Evolutionary conservation across 2,888 invertebrate genomes (phyloP).

Genomic region (Habrosyne pyritoides): DNA sequence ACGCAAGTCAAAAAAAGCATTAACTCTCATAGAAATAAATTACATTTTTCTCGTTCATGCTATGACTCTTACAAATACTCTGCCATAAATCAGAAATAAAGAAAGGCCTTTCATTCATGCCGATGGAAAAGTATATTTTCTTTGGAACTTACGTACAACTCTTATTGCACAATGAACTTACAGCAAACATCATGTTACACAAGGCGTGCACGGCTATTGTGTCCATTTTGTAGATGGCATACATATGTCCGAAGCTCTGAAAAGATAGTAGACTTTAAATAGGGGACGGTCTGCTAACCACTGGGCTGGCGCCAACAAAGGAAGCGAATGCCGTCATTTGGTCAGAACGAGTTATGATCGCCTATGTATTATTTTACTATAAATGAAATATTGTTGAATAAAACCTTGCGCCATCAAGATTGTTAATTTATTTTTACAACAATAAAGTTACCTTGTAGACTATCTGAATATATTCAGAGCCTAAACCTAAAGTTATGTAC

Average conservation of each 20-base stretch:
- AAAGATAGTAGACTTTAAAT: slow-evolving; percentile 41
- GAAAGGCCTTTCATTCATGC: background rate
- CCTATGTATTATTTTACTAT: slow-evolving; percentile 26
- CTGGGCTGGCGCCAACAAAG: slow-evolving; percentile 49
- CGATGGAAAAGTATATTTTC: background rate
- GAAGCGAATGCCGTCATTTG: slow-evolving; percentile 18
- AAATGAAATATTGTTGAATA: background rate
- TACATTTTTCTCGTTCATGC: background rate
- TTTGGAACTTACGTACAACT: slow-evolving; percentile 1
- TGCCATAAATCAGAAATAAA: background rate
- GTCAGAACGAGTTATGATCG: slow-evolving; percentile 23
- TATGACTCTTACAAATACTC: no score
- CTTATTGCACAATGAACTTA: slow-evolving; percentile 16
- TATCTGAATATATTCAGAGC: no score
- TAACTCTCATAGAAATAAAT: slow-evolving; percentile 14
- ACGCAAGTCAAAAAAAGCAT: slow-evolving; percentile 14
- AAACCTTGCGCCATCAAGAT: no score
- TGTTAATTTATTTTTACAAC: no score
- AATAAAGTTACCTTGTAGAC: no score
- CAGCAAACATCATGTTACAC: slow-evolving; percentile 16
- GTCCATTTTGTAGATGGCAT: slow-evolving; percentile 33
- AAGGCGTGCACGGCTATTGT: slow-evolving; percentile 22
- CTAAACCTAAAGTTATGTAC: no score
- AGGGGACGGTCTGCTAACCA: slow-evolving; percentile 40
- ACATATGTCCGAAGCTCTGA: no score